Percentiles rank a stretch among this genome's conserved stretches.
Conservation (phyloP, 1,140 invertebrate genomes). For the Oscheius sp. region DNA sequence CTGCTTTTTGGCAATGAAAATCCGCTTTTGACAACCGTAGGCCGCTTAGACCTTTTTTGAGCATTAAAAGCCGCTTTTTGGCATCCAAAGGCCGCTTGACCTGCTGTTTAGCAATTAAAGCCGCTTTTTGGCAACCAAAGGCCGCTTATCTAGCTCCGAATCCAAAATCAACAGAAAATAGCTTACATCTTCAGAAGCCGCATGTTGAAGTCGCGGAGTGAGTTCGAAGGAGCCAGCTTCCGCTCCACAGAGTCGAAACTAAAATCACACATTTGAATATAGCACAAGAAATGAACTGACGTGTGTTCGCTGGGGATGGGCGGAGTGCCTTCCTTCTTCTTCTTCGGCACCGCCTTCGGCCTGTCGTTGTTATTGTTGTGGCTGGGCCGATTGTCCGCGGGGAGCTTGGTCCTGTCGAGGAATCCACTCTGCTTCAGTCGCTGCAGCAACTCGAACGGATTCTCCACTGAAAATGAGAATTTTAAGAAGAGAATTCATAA, state of each 20-base stretch:
- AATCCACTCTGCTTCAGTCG: background rate
- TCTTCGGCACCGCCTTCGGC: background rate
- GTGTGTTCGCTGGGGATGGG: conserved; percentile 1
- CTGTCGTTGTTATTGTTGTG: background rate
- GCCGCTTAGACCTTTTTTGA: no score
- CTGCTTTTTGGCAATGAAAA: no score
- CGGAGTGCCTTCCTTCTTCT: background rate
- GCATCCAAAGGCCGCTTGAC: no score
- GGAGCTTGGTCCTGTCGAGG: no score
- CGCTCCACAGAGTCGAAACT: conserved; percentile 32
- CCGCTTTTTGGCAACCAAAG: no score
- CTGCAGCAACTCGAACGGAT: conserved; percentile 3
- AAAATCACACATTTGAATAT: no score
- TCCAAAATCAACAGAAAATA: conserved; percentile 32
- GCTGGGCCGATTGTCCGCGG: no score
- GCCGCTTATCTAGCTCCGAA: no score
- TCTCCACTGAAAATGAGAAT: no score
- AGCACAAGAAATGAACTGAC: background rate
- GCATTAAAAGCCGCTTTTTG: no score
- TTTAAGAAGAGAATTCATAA: background rate
- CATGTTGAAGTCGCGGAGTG: conserved; percentile 47
- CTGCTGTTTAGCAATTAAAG: no score
- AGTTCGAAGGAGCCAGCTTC: conserved; percentile 29
- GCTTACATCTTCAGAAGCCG: conserved; percentile 47
- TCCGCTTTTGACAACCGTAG: no score